These are phyloP conservation scores for Limnephilus lunatus DNA, from an alignment of 2,888 invertebrate species.

Conservation along the genomic window DNA sequence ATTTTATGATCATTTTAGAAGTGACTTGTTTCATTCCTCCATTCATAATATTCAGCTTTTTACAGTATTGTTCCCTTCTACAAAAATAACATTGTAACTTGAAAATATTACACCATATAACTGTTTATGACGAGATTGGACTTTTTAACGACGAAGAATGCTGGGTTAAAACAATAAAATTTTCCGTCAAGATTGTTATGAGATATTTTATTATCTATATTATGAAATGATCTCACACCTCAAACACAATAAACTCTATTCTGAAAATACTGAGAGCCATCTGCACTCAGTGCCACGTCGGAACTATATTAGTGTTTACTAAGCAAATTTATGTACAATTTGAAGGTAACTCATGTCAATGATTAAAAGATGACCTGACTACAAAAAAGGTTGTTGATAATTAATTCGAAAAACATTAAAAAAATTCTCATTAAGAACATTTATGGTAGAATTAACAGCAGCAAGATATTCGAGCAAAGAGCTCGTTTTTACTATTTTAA, in stretches of 20 bases:
- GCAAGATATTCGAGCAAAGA: too few relatives aligned
- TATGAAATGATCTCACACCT: background rate
- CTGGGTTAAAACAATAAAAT: background rate
- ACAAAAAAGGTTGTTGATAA: background rate
- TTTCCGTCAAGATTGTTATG: background rate
- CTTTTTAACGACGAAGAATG: background rate
- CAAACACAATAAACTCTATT: background rate
- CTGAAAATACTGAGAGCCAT: background rate
- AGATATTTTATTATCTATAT: background rate
- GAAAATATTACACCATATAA: background rate
- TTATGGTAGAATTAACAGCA: background rate
- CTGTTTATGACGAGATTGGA: background rate
- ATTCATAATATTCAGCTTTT: background rate
- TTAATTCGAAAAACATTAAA: background rate
- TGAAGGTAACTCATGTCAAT: background rate
- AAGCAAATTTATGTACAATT: background rate
- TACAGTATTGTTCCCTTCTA: background rate
- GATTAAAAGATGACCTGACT: background rate
- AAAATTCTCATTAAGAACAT: background rate
- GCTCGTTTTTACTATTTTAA: background rate
- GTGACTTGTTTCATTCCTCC: background rate
- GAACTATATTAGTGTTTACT: background rate
- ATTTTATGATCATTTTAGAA: background rate
- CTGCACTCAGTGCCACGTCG: background rate
- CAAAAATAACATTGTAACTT: background rate